phyloP scores from a whole-genome alignment of 2,888 invertebrate genomes.

The Caenorhabditis plicata region DNA sequence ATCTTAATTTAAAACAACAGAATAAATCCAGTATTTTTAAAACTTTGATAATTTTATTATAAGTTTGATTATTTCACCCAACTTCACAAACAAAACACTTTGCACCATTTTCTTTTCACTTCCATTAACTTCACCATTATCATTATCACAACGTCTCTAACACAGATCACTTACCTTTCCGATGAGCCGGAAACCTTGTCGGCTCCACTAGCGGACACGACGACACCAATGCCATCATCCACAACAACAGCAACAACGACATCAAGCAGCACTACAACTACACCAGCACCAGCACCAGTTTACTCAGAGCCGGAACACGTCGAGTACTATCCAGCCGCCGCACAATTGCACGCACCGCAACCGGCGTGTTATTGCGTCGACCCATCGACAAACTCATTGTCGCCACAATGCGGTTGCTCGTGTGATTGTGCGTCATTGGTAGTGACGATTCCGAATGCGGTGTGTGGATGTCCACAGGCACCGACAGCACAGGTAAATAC shows the following conservation, averaged over 20 bases:
- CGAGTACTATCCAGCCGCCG: conserved; percentile 40
- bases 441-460: conserved; percentile 40
- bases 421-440: conserved; percentile 42
- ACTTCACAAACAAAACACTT: no score
- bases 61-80: no score
- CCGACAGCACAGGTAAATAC: conserved; percentile 27
- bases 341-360: conserved; percentile 31
- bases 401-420: conserved; percentile 38
- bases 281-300: not conserved
- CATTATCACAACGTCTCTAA: no score
- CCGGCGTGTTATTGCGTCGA: conserved; percentile 48
- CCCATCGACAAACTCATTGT: conserved; percentile 21
- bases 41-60: no score
- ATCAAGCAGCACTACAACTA: conserved; percentile 2
- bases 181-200: no score
- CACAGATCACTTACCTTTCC: no score
- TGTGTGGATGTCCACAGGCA: conserved; percentile 49
- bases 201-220: no score
- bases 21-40: no score
- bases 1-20: no score
- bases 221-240: conserved; percentile 12
- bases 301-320: conserved; percentile 9
- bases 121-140: no score
- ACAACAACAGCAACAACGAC: conserved; percentile 8
- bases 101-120: no score